Conservation (phyloP, 2,888 invertebrate genomes). For the Calliopum simillimum region DNA sequence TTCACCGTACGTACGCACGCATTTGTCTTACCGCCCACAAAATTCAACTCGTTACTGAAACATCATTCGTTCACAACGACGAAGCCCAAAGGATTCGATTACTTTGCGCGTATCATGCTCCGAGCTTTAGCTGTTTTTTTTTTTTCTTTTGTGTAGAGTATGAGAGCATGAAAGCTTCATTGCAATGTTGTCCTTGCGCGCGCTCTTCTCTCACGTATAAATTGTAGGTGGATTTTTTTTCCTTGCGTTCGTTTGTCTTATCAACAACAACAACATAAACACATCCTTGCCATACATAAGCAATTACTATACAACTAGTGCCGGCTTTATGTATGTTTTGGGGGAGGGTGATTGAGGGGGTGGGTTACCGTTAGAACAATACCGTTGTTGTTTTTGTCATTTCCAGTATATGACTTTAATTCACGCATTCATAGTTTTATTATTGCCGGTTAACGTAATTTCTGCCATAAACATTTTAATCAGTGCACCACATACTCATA, state of each 20-base stretch:
- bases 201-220: background rate
- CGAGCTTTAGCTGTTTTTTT: background rate
- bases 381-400: background rate
- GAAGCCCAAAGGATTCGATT: slow-evolving; percentile 14
- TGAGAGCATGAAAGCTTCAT: slow-evolving; percentile 20
- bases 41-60: slow-evolving; percentile 29
- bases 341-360: background rate
- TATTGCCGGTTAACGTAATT: slow-evolving; percentile 30
- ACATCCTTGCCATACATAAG: background rate
- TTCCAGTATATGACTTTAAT: background rate
- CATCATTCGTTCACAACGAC: background rate
- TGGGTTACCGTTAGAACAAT: background rate
- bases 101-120: too few species aligned
- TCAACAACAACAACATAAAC: background rate
- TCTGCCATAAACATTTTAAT: background rate
- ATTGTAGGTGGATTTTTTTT: too few species aligned
- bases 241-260: background rate
- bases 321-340: background rate
- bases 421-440: slow-evolving; percentile 24
- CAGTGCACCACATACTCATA: background rate
- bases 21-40: slow-evolving; percentile 6
- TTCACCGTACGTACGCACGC: background rate
- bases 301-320: background rate
- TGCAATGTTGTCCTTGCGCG: background rate
- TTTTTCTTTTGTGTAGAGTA: slow-evolving; percentile 17